Conservation (phyloP, 2,113 vertebrate species). For the Megatriorchis doriae region DNA sequence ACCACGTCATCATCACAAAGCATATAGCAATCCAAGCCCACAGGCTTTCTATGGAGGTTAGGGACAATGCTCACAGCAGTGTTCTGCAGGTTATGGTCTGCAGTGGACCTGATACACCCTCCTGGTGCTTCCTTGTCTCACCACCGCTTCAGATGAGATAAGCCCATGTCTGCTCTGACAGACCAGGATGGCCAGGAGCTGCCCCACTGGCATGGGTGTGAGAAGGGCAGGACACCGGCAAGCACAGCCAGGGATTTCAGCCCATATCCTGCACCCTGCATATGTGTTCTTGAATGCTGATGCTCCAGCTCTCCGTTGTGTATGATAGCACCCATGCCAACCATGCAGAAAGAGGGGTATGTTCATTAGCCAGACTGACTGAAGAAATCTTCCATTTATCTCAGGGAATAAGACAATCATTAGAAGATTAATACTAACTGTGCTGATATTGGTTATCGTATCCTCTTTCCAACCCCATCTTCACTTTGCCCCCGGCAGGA, state of each 20-base stretch:
- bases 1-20: background rate
- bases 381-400: background rate
- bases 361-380: background rate
- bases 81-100: background rate
- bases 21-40: background rate
- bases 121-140: background rate
- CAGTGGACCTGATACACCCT: background rate
- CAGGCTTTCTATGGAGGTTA: background rate
- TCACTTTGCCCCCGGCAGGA: constrained; percentile 69
- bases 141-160: background rate
- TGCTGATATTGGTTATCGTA: background rate
- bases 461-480: background rate
- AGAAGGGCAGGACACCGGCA: background rate
- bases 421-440: background rate
- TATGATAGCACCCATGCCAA: background rate
- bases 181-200: background rate
- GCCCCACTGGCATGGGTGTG: background rate
- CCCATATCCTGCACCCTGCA: background rate
- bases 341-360: background rate
- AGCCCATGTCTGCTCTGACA: background rate
- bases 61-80: background rate
- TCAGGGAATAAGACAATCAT: background rate
- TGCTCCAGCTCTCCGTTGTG: background rate
- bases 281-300: background rate
- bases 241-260: background rate